Evolutionary conservation across 1,140 invertebrate genomes (phyloP).

Genomic region (Danaus melanippus): DNA sequence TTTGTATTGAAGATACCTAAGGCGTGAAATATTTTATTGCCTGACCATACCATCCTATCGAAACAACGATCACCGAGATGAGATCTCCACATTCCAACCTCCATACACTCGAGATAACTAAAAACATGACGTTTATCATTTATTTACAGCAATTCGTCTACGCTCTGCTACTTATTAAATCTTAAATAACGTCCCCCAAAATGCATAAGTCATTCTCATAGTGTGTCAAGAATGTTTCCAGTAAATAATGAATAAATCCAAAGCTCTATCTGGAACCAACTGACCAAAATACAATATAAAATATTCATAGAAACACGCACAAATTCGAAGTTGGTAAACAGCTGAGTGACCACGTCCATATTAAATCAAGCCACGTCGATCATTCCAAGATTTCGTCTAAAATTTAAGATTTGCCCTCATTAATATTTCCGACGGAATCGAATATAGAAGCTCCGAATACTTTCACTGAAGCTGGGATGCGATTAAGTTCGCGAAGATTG

Average conservation of each 20-base stretch:
- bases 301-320: too few species aligned
- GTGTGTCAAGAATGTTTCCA: too few species aligned
- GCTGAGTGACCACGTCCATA: too few species aligned
- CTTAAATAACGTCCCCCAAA: conserved; percentile 2
- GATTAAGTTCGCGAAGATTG: neutral
- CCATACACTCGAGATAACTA: conserved; percentile 45
- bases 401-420: conserved; percentile 44
- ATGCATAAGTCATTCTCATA: too few species aligned
- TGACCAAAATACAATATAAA: too few species aligned
- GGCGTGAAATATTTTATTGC: conserved; percentile 19
- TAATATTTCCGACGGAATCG: conserved; percentile 45
- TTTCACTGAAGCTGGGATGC: conserved; percentile 40
- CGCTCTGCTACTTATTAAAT: conserved; percentile 22
- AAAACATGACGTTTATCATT: conserved; percentile 48
- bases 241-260: too few species aligned
- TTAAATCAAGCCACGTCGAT: too few species aligned
- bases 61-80: conserved; percentile 41
- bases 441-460: conserved; percentile 47
- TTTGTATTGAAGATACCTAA: neutral
- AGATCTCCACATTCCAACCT: conserved; percentile 40
- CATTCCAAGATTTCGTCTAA: too few species aligned
- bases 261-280: too few species aligned
- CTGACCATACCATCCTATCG: conserved; percentile 25
- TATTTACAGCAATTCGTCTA: conserved; percentile 48
- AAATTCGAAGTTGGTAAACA: too few species aligned